phyloP scores from a whole-genome alignment of 2,888 invertebrate species.

The Andrena dorsata region DNA sequence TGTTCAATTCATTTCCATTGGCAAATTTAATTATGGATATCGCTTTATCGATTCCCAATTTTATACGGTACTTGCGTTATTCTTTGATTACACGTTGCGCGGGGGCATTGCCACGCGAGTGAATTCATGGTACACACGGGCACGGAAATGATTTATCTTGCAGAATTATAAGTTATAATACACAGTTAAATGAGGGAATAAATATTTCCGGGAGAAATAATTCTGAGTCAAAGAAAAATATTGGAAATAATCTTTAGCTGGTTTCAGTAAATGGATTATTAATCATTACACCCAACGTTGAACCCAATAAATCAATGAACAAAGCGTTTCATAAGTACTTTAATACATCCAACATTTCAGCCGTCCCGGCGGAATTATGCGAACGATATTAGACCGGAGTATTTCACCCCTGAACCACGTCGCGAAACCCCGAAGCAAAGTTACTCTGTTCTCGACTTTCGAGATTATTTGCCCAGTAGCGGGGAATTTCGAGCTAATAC shows the following conservation, averaged over 20 bases:
- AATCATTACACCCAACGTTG: too few relatives aligned
- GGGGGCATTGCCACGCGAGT: too few relatives aligned
- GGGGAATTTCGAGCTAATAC: slow-evolving; percentile 20
- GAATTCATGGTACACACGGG: background rate
- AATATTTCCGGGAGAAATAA: background rate
- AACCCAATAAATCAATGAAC: too few relatives aligned
- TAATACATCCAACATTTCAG: too few relatives aligned
- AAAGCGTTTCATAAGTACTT: too few relatives aligned
- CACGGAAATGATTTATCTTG: background rate
- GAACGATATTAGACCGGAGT: background rate
- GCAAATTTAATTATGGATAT: slow-evolving; percentile 38
- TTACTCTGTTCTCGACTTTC: slow-evolving; percentile 6
- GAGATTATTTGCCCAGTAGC: slow-evolving; percentile 26
- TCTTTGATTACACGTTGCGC: background rate
- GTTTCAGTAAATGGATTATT: background rate
- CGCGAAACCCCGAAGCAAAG: background rate
- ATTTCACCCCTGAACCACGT: background rate
- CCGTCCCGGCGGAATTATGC: too few relatives aligned
- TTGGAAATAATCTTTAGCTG: background rate
- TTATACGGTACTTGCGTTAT: background rate
- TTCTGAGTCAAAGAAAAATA: background rate
- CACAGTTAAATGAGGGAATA: background rate
- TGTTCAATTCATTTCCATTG: slow-evolving; percentile 39
- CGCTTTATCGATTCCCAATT: slow-evolving; percentile 35
- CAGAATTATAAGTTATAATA: background rate